Evolutionary conservation across 2,797 vertebrate species (phyloP), one percentile per base, ranked within the genome.

Genomic region (Rhinophrynus dorsalis): DNA sequence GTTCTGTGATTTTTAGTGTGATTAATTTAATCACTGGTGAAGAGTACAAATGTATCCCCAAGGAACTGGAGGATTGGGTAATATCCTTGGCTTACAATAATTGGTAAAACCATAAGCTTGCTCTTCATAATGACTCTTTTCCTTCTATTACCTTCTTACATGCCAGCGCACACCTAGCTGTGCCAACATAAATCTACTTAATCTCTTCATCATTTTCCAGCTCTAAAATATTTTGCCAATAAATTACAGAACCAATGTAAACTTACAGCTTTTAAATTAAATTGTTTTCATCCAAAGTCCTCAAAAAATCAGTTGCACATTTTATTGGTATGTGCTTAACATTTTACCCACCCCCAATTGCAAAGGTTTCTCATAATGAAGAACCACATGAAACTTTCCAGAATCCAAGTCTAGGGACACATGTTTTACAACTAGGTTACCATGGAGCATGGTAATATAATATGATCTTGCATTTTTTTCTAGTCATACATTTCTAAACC

Each of bases 181-280:
- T 73, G 70, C 70, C 70, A 73, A 73, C 55, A 66, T 52, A 73
- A 73, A 73, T 60, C 42, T 66, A 66, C 33, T 67, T 73, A 66
- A 66, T 72, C 69, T 72, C 61, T 65, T 72, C 68, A 71, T 65
- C 62, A 51, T 73, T 73, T 66, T 73, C 62, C 55, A 73, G 38
- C 52, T 67, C 62, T 44, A 66, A 59, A 66, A 45, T 37, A 60
- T 67, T 60, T 66, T 73, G 70, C 55, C 62, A 73, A 73, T 55
- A 73, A 60, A 66, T 66, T 73, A 73, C 70, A 66, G 70, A 60
- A 66, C 55, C 27, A 52, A 67, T 66, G 70, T 54, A 66, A 66
- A 65, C 47, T 44, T 60, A 60, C 70, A 66, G 55, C 55, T 67
- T 73, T 73, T 66, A 73, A 73, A 73, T 73, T 66, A 73, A 60